Evolutionary conservation across 2,888 invertebrate genomes (phyloP), one percentile per base, ranked within the genome.

Genomic region (Euzophera pinguis): DNA sequence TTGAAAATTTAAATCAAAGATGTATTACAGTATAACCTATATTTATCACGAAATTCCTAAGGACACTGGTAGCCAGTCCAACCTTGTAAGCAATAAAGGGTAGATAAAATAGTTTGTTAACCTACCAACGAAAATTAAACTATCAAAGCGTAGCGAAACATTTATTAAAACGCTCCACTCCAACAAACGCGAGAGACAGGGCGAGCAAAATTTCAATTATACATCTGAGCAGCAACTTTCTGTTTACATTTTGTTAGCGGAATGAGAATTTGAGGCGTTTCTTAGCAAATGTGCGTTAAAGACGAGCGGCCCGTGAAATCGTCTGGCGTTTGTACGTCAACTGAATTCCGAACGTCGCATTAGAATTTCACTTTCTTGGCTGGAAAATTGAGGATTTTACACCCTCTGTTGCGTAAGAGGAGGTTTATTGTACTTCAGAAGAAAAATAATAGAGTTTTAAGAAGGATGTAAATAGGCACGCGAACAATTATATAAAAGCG

Each of bases 201-300:
- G 71, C 66, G 76, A 75, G 78, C 78, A 73, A 81, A 84, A 78
- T 84, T 85, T 82, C 83, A 84, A 85, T 84, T 84, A 81, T 79
- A 80, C 73, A 72, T 68, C 62, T 70, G 64, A 66, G 67, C 16
- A 13, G 32, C 32, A 75, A 81, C 69, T 80, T 77, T 76, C 76
- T 84, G 81, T 84, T 87, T 84, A 83, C 82, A 83, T 83, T 87
- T 82, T 81, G 81, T 84, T 84, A 81, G 77, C 75, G 75, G 72
- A 83, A 84, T 83, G 83, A 77, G 82, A 84, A 80, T 85, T 86
- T 85, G 78, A 84, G 78, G 77, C 71, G 73, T 81, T 82, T 82
- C 81, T 80, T 78, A 75, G 78, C 78, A 78, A 84, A 84, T 78
- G 76, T 81, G 75, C 75, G 75, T 77, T 71, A 71, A 73, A 77